Percentiles rank a stretch among this genome's conserved stretches.
phyloP scores from a whole-genome alignment of 2,113 vertebrate genomes.

The Acrocephalus kingi region DNA sequence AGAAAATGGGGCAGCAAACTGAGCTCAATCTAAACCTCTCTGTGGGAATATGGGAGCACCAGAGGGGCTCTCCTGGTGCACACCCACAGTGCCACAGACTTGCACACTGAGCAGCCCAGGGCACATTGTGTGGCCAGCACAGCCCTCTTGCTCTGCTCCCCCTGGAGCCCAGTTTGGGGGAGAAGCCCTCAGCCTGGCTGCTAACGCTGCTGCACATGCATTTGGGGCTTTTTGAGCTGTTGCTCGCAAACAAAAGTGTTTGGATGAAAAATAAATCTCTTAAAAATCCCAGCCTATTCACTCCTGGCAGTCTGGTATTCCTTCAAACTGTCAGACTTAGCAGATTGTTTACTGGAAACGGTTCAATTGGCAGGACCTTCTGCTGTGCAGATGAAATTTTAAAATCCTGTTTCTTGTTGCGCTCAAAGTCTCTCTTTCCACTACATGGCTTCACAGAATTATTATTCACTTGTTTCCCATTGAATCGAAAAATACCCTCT shows the following conservation, averaged over 20 bases:
- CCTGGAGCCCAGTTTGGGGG: constrained; percentile 20
- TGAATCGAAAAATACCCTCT: constrained; percentile 73
- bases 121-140: neutral
- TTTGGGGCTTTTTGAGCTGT: constrained; percentile 51
- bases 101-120: neutral
- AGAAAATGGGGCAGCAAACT: neutral
- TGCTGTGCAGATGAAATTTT: constrained; percentile 80
- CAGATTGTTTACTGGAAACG: constrained; percentile 80
- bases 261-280: constrained; percentile 79
- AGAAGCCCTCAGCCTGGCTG: constrained; percentile 70
- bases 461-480: constrained; percentile 78
- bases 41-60: neutral
- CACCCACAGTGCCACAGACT: neutral
- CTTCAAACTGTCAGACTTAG: constrained; percentile 81
- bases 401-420: constrained; percentile 77
- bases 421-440: constrained; percentile 74
- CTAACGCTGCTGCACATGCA: constrained; percentile 57
- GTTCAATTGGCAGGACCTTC: constrained; percentile 81
- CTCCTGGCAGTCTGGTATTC: constrained; percentile 76
- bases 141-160: constrained; percentile 16
- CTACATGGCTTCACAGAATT: constrained; percentile 73
- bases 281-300: constrained; percentile 76
- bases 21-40: neutral
- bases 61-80: neutral
- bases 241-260: constrained; percentile 74